These are phyloP conservation scores for Drosophila sproati DNA, from an alignment of 1,140 invertebrate genomes.

Conservation along the genomic window DNA sequence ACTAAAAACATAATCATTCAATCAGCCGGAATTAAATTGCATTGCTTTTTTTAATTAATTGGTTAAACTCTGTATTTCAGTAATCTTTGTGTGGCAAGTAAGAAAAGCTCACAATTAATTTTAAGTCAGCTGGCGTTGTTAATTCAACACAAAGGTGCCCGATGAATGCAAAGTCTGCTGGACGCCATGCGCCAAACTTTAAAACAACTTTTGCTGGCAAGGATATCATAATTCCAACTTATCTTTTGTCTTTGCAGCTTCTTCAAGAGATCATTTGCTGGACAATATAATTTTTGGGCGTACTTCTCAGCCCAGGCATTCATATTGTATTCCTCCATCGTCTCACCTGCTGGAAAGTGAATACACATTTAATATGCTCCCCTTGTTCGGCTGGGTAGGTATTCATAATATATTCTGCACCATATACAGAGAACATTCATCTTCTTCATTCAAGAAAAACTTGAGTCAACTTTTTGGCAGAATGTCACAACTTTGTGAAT, in stretches of 20 bases:
- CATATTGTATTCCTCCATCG: slow-evolving; percentile 3
- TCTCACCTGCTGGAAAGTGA: neutral
- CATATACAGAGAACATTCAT: slow-evolving; percentile 17
- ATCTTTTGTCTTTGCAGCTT: neutral
- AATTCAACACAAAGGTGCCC: too few species aligned
- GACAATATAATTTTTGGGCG: slow-evolving; percentile 1
- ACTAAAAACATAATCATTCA: too few species aligned
- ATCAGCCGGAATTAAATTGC: too few species aligned
- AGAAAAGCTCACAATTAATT: too few species aligned
- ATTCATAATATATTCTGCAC: slow-evolving; percentile 39
- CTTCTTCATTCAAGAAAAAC: slow-evolving; percentile 4
- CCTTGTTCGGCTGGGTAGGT: neutral
- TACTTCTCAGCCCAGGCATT: slow-evolving; percentile 6
- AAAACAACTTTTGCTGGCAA: neutral
- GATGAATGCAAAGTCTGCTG: too few species aligned
- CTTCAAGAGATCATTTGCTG: neutral
- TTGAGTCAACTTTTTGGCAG: slow-evolving; percentile 31
- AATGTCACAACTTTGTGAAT: slow-evolving; percentile 31
- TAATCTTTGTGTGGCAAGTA: too few species aligned
- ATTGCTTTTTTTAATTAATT: too few species aligned
- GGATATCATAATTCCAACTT: neutral
- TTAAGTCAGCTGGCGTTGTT: too few species aligned
- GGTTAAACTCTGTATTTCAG: too few species aligned
- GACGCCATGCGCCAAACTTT: neutral
- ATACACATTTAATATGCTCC: slow-evolving; percentile 7